A percentile compares a stretch with the other conserved stretches of the same genome.
Conservation (phyloP, 1,140 invertebrate genomes). For the Neodiprion fabricii region DNA sequence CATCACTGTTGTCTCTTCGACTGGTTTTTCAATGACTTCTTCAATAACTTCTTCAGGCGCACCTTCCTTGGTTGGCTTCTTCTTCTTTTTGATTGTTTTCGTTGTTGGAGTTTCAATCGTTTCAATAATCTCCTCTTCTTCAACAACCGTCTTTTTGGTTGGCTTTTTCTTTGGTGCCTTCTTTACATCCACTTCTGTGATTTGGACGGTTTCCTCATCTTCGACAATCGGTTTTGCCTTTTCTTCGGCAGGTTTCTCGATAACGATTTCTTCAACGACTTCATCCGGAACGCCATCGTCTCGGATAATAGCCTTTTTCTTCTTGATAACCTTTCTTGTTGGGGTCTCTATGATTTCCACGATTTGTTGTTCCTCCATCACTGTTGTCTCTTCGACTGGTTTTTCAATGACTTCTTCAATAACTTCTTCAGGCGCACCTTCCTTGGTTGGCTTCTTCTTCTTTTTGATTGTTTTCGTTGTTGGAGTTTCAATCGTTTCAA, state of each 20-base stretch:
- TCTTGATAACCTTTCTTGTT: conserved; percentile 17
- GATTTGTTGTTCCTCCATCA: conserved; percentile 14
- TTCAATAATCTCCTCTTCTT: conserved; percentile 32
- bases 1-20: conserved; percentile 21
- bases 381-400: background rate
- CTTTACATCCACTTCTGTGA: conserved; percentile 6
- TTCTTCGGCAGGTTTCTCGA: conserved; percentile 13
- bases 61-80: conserved; percentile 34
- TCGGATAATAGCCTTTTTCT: conserved; percentile 26
- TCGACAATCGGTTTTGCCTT: background rate
- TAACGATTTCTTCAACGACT: background rate
- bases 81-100: conserved; percentile 39
- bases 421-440: conserved; percentile 12
- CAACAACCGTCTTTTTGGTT: conserved; percentile 18
- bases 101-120: conserved; percentile 32
- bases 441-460: conserved; percentile 31
- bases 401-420: conserved; percentile 2
- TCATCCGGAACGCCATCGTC: conserved; percentile 19
- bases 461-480: conserved; percentile 39
- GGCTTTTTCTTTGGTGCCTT: conserved; percentile 7
- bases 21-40: conserved; percentile 26
- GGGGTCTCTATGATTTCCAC: conserved; percentile 13
- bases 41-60: conserved; percentile 29
- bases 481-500: conserved; percentile 40
- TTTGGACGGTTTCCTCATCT: conserved; percentile 6